These are phyloP conservation scores for Ptychoptera albimana DNA, from an alignment of 2,888 invertebrate species.

Conservation along the genomic window DNA sequence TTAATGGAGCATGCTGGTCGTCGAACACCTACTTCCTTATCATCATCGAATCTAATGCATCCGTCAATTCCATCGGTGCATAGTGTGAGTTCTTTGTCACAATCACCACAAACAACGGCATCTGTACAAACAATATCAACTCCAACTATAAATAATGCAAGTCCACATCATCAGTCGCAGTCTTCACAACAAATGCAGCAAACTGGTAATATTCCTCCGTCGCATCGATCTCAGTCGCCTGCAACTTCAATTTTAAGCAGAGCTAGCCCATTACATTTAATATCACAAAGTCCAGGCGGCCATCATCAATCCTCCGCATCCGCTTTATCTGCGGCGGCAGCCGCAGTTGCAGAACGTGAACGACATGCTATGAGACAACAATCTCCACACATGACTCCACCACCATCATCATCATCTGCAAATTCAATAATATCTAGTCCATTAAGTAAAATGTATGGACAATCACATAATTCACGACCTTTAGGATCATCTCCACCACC, in stretches of 20 bases:
- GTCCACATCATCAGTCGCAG: constrained; percentile 21
- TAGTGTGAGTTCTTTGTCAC: constrained; percentile 18
- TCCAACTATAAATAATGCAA: constrained; percentile 5
- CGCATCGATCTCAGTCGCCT: constrained; percentile 29
- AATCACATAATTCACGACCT: constrained; percentile 31
- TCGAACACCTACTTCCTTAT: constrained; percentile 22
- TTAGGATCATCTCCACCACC: constrained; percentile 30
- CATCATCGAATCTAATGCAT: neutral
- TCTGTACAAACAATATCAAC: constrained; percentile 27
- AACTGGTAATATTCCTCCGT: constrained; percentile 14
- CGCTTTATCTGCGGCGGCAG: constrained; percentile 30
- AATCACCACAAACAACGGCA: constrained; percentile 19
- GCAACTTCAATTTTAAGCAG: constrained; percentile 24
- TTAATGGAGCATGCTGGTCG: constrained; percentile 18
- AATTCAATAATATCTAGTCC: constrained; percentile 30
- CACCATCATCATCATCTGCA: constrained; percentile 31
- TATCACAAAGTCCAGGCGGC: constrained; percentile 28
- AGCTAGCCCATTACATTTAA: constrained; percentile 31
- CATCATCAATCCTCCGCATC: constrained; percentile 31
- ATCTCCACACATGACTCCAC: constrained; percentile 32
- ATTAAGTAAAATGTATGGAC: constrained; percentile 29
- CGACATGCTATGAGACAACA: constrained; percentile 30
- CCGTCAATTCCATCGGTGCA: neutral
- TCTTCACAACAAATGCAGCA: constrained; percentile 31
- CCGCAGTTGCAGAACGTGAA: constrained; percentile 28